Evolutionary conservation across 2,888 invertebrate genomes (phyloP).

Genomic region (Cylloceria caligata): DNA sequence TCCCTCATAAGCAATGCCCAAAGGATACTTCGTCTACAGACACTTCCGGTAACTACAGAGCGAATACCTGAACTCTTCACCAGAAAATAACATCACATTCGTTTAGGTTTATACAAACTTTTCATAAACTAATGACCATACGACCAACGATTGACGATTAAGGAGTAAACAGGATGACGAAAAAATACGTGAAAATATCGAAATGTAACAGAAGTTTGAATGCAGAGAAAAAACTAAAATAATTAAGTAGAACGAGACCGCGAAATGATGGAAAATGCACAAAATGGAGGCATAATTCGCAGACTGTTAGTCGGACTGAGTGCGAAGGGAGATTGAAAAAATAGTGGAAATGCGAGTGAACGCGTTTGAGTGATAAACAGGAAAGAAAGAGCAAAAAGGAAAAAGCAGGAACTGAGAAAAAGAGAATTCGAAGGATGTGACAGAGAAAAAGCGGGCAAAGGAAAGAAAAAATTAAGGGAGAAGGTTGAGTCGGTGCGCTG

Average conservation of each 20-base stretch:
- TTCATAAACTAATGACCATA: not conserved
- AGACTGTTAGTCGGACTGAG: not conserved
- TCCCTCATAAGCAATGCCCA: constrained; percentile 83
- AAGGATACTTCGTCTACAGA: constrained; percentile 71
- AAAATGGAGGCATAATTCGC: constrained; percentile 8
- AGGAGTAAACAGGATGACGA: too few species aligned
- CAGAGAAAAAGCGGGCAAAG: constrained; percentile 39
- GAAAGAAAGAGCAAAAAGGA: constrained; percentile 25
- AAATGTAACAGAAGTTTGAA: not conserved
- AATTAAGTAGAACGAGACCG: not conserved
- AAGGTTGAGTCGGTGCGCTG: constrained; percentile 70
- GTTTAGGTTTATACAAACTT: constrained; percentile 7
- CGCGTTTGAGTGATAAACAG: constrained; percentile 49
- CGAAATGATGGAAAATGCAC: constrained; percentile 8
- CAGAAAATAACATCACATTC: not conserved
- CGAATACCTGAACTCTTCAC: not conserved
- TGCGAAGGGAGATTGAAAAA: constrained; percentile 10
- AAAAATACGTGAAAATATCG: too few species aligned
- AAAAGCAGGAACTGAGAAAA: constrained; percentile 36
- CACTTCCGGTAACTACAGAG: not conserved
- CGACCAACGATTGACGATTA: too few species aligned
- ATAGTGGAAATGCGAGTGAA: constrained; percentile 42
- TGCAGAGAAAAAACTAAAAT: not conserved
- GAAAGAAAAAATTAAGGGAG: constrained; percentile 63
- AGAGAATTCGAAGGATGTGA: constrained; percentile 32